Evolutionary conservation across 2,888 invertebrate genomes (phyloP), one percentile per base, ranked within the genome.

Genomic region (Deilephila porcellus): DNA sequence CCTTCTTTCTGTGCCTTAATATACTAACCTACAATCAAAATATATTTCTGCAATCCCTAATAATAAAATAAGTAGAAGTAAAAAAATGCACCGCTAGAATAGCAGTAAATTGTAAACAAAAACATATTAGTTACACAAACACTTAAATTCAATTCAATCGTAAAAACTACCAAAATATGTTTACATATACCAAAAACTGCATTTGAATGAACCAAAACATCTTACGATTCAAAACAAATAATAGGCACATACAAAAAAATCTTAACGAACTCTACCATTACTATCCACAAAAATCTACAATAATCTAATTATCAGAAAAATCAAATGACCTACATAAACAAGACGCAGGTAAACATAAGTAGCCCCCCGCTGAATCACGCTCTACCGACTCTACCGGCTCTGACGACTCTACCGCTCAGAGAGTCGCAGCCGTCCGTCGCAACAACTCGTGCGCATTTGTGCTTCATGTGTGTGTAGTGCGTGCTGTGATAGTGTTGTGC

Each of bases 361-460:
- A 62, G 52, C 74, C 74, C 73, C 71, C 71, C 71, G 25, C 53
- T 71, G 74, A 67, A 32, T 74, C 74, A 71, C 32, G 32, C 70
- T 25, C 19, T 11, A 32, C 14, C 29, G 62, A 19, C 45, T 70
- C 76, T 74, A 72, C 75, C 78, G 75, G 77, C 60, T 25, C 60
- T 60, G n/a, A n/a, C 56, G 29, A 37, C 37, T 62, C 34, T 60
- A 75, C 76, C 45, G 34, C 32, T 71, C 74, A 75, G 60, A 6
- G 19, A 77, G 74, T 76, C 80, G 78, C 90, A 89, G 86, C 82
- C 87, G 83, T 84, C 82, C 79, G 81, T 82, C 78, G 84, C 81
- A 82, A 81, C 87, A 80, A 85, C 84, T 85, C 90, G 83, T 78
- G 88, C 91, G 91, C 91, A 92, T 88, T 80, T 77, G 56, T 75